A percentile compares a stretch with the other conserved stretches of the same genome.
These are phyloP conservation scores for Troides oblongomaculatus DNA, from an alignment of 2,888 invertebrate genomes.

Conservation along the genomic window DNA sequence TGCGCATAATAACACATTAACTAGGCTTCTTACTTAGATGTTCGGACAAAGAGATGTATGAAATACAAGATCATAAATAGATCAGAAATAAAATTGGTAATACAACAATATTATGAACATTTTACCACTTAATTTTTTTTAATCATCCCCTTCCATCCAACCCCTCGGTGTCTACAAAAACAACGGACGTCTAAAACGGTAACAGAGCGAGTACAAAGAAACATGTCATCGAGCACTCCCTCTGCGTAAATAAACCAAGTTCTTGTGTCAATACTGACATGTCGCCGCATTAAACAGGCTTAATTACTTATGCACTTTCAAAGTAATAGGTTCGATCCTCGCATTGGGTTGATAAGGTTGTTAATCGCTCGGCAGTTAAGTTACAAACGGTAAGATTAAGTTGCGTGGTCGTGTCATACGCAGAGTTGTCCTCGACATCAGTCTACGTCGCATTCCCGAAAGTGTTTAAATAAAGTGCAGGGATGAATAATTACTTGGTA, in stretches of 20 bases:
- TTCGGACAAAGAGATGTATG: too few relatives aligned
- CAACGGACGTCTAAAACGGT: slow-evolving; percentile 37
- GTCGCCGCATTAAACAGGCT: slow-evolving; percentile 45
- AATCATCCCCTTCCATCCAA: slow-evolving; percentile 34
- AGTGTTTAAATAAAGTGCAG: slow-evolving; percentile 30
- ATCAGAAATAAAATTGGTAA: not conserved
- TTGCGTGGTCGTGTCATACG: slow-evolving; percentile 39
- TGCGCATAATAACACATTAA: too few relatives aligned
- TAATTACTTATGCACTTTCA: slow-evolving; percentile 8
- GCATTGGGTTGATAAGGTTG: not conserved
- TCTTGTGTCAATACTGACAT: slow-evolving; percentile 68
- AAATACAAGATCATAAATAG: not conserved
- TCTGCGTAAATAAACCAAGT: slow-evolving; percentile 63
- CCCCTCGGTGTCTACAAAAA: slow-evolving; percentile 42
- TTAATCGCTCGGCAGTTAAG: slow-evolving; percentile 19
- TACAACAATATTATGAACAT: not conserved
- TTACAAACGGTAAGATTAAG: slow-evolving; percentile 19
- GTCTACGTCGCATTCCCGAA: slow-evolving; percentile 66
- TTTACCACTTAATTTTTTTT: slow-evolving; percentile 15
- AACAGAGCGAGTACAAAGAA: slow-evolving; percentile 43
- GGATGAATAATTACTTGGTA: slow-evolving; percentile 24
- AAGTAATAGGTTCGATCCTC: slow-evolving; percentile 10
- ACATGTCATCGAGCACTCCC: slow-evolving; percentile 52
- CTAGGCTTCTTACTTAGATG: too few relatives aligned
- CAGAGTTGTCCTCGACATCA: slow-evolving; percentile 72